phyloP scores from a whole-genome alignment of 1,140 invertebrate genomes.

The Drosophila carrolli region DNA sequence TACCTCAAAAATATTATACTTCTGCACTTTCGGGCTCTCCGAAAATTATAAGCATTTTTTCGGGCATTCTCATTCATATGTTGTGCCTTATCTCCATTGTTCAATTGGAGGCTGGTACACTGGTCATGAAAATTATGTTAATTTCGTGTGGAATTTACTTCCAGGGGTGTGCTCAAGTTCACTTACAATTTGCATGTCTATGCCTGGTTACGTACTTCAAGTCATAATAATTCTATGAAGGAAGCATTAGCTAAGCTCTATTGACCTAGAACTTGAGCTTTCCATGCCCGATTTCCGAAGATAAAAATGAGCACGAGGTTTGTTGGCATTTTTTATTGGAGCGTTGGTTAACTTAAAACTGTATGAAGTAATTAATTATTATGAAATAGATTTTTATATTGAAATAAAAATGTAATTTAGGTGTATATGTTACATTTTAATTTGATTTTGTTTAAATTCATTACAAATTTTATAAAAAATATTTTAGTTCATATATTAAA shows the following conservation, averaged over 20 bases:
- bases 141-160: conserved; percentile 41
- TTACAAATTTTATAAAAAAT: too few relatives aligned
- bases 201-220: conserved; percentile 36
- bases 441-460: too few relatives aligned
- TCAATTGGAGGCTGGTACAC: conserved; percentile 47
- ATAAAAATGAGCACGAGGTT: conserved; percentile 29
- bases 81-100: conserved; percentile 24
- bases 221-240: conserved; percentile 43
- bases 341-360: too few relatives aligned
- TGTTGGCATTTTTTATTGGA: conserved; percentile 5
- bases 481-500: too few relatives aligned
- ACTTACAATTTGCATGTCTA: conserved; percentile 48
- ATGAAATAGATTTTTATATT: too few relatives aligned
- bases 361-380: too few relatives aligned
- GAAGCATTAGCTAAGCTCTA: conserved; percentile 61
- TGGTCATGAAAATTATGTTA: conserved; percentile 48
- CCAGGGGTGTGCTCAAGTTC: conserved; percentile 56
- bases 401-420: too few relatives aligned
- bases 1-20: conserved; percentile 37
- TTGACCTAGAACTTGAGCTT: conserved; percentile 77
- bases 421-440: too few relatives aligned
- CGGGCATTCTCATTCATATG: conserved; percentile 28
- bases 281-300: conserved; percentile 22
- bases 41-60: conserved; percentile 17
- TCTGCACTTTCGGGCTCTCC: conserved; percentile 13